Evolutionary conservation across 2,797 vertebrate species (phyloP).

Genomic region (Leptoclinus maculatus): DNA sequence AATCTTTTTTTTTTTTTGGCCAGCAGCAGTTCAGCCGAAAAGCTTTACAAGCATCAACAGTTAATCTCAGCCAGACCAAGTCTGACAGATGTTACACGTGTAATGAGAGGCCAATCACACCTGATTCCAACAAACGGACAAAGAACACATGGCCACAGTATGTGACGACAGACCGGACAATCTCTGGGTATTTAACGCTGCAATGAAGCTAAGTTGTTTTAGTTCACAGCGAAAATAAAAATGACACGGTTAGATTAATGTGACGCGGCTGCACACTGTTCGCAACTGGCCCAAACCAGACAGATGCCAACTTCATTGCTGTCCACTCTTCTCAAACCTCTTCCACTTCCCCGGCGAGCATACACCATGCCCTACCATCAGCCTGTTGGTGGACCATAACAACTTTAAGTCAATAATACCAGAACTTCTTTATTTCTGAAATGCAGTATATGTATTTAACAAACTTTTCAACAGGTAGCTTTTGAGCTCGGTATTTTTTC

Average conservation of each 20-base stretch:
- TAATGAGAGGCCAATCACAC: conserved; percentile 49
- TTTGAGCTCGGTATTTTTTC: not conserved
- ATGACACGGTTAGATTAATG: not conserved
- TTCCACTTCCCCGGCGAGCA: not conserved
- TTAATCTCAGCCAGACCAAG: conserved; percentile 37
- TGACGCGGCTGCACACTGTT: not conserved
- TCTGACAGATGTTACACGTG: conserved; percentile 59
- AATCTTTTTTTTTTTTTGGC: conserved; percentile 17
- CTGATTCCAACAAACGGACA: conserved; percentile 51
- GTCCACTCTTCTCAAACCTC: too few species aligned
- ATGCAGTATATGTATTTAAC: not conserved
- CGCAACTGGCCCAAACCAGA: not conserved
- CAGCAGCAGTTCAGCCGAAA: conserved; percentile 37
- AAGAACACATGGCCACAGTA: conserved; percentile 42
- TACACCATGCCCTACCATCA: not conserved
- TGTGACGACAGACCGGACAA: conserved; percentile 48
- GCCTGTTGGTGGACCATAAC: too few species aligned
- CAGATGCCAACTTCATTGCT: not conserved
- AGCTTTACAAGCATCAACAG: conserved; percentile 62
- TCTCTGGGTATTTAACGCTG: not conserved
- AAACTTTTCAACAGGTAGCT: not conserved
- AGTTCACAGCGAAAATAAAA: not conserved
- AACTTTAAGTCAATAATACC: not conserved
- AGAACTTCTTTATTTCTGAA: not conserved
- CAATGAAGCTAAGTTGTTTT: not conserved